These are phyloP conservation scores for Capromys pilorides DNA, from an alignment of 2,797 vertebrate species.

Conservation along the genomic window DNA sequence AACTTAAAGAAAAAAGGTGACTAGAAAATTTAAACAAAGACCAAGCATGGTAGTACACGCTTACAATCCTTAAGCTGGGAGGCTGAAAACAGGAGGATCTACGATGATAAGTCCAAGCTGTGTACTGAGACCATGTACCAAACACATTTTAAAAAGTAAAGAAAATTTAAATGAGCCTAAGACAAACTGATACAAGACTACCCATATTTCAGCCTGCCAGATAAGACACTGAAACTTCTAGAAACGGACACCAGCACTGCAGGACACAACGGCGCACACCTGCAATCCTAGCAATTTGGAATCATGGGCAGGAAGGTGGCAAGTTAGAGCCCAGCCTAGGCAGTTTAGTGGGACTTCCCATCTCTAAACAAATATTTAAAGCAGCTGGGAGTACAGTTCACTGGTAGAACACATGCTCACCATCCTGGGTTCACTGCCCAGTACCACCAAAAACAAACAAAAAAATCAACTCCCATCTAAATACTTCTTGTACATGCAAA, in stretches of 20 bases:
- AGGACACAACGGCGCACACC: background rate
- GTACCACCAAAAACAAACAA: background rate
- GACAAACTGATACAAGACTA: background rate
- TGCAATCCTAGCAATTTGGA: background rate
- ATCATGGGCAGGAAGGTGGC: background rate
- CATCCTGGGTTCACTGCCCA: background rate
- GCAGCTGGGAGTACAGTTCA: background rate
- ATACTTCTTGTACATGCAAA: background rate
- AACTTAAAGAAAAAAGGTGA: conserved; percentile 34
- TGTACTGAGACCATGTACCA: too few species aligned
- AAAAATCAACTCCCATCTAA: background rate
- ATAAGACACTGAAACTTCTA: conserved; percentile 18
- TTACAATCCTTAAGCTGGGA: too few species aligned
- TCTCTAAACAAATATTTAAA: background rate
- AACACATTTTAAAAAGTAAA: background rate
- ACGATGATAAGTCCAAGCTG: too few species aligned
- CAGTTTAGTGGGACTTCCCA: background rate
- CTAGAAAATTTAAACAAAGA: background rate
- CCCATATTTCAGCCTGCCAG: background rate
- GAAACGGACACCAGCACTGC: background rate
- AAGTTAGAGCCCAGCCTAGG: background rate
- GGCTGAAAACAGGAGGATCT: too few species aligned
- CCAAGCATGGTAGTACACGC: too few species aligned
- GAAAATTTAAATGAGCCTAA: conserved; percentile 1
- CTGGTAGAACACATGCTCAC: background rate